Evolutionary conservation across 2,888 invertebrate species (phyloP), one percentile per base, ranked within the genome.

Genomic region (Dicranocentrus wangi): DNA sequence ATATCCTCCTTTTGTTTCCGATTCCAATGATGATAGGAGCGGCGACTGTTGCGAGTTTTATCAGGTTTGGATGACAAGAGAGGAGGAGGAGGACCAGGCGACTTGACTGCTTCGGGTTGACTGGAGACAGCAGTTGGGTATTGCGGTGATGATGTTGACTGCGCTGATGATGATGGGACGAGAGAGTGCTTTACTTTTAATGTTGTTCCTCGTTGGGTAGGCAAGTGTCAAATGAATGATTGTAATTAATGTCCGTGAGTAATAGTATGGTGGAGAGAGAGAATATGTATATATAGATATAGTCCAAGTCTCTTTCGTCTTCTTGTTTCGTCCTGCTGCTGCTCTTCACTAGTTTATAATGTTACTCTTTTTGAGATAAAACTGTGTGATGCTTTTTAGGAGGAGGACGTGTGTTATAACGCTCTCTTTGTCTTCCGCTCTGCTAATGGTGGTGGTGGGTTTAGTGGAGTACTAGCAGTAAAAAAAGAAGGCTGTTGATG

Each of bases 171-270:
- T n/a, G n/a, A n/a, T n/a, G 19, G n/a, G 61, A 28, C n/a, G 58
- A 55, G 21, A 27, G 15, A 65, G 25, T 27, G 58, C 32, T 65
- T 47, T 65, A 19, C 73, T 63, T 60, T 17, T 25, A 66, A 25
- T 66, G 66, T 69, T 39, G 27, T 55, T 47, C 60, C 68, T 68
- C 28, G 42, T 61, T 77, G 60, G 27, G 65, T 65, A 78, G 63
- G 21, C 63, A 68, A 79, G 79, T 79, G 79, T 79, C 71, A 80
- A 73, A 68, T 72, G 79, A 80, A 66, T 51, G 72, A 66, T 72
- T 73, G 68, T 73, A 72, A 80, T 72, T 80, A 80, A 60, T 66
- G 79, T 72, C 79, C 72, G 72, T 66, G 32, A 79, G 79, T 73
- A 68, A 80, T 51, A 72, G 58, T 42, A 60, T 63, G n/a, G 42